Percentiles rank a stretch among this genome's conserved stretches.
These are phyloP conservation scores for Mionectes macconnelli DNA, from an alignment of 2,113 vertebrate genomes.

Conservation along the genomic window DNA sequence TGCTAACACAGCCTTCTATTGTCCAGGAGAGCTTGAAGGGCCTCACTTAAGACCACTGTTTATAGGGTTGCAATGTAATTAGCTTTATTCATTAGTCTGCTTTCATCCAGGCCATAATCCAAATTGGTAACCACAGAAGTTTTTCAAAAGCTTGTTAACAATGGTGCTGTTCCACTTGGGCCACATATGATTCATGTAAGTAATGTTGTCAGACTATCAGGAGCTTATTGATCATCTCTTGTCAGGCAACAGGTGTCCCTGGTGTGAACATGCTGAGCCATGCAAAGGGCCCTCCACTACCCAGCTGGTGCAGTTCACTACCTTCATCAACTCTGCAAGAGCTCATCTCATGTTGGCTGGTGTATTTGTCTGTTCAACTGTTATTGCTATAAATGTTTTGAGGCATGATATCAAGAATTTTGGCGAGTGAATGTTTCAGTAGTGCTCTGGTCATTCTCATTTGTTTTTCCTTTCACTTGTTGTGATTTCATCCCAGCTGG, in stretches of 20 bases:
- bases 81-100: not conserved
- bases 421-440: not conserved
- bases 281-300: not conserved
- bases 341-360: not conserved
- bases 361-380: not conserved
- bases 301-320: rapidly evolving
- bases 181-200: not conserved
- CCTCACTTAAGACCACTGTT: not conserved
- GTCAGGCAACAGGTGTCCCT: not conserved
- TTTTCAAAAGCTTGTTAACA: not conserved
- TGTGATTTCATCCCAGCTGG: not conserved
- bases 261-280: not conserved
- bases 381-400: no score
- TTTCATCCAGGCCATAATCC: not conserved
- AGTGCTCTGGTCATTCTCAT: not conserved
- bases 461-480: not conserved
- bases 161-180: rapidly evolving
- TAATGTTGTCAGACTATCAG: not conserved
- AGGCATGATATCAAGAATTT: not conserved
- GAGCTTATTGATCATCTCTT: not conserved
- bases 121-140: no score
- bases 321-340: not conserved
- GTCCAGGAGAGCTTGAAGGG: not conserved
- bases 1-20: not conserved
- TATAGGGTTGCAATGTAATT: not conserved